Evolutionary conservation across 2,888 invertebrate species (phyloP), one percentile per base, ranked within the genome.

Genomic region (Platycheirus rosarum): DNA sequence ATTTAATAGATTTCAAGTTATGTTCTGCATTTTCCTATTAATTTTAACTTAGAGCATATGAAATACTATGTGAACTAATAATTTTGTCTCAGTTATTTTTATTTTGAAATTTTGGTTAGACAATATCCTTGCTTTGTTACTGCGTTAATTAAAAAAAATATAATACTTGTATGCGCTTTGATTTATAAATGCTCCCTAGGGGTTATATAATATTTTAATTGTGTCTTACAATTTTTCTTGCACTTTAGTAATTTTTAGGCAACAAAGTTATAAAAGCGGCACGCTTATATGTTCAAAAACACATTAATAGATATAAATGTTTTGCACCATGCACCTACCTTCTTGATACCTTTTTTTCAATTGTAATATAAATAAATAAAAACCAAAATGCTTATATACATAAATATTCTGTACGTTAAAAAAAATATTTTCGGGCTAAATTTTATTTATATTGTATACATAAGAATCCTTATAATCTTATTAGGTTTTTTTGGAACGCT

Each of bases 61-160:
- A 23, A 62, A 46, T 46, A 9, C 65, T 70, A 51, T 75, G 70
- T 80, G 53, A 71, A 76, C 70, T 80, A 80, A 76, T 71, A 46
- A 40, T 29, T 53, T 66, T 32, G 40, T 20, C 29, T 66, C 13
- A 62, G 62, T 63, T 63, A 35, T 3, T 49, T 42, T 44, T 69
- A 26, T 26, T n/a, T 66, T 63, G 11, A 53, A 65, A 11, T 66
- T 63, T 82, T 71, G 76, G 68, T 77, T 82, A 60, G 70, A 69
- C 20, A 80, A 35, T 49, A 60, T 62, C 37, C 75, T 57, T 65
- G 79, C 79, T 75, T 75, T 23, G 18, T 44, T 57, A 73, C 48
- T 40, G 49, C 26, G 49, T 29, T 65, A 46, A 57, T 23, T 23
- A 8, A 16, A 51, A 18, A 18, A 20, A 35, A 18, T 14, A 32